Percentiles rank a stretch among this genome's conserved stretches.
These are phyloP conservation scores for Drepanosiphum platanoidis DNA, from an alignment of 2,888 invertebrate species.

Conservation along the genomic window DNA sequence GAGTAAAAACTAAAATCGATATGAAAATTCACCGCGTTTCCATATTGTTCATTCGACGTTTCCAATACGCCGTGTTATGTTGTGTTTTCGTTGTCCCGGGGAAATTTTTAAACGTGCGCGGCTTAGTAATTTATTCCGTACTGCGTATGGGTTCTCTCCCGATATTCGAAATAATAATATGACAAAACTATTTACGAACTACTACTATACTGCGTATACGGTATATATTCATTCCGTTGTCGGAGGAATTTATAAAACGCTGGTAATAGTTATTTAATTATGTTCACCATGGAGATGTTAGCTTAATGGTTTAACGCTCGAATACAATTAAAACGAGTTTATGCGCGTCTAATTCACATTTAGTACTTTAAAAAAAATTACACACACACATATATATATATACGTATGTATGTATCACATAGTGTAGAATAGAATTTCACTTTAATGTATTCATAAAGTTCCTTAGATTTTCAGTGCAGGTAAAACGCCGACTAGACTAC, in stretches of 20 bases:
- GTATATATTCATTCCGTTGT: neutral
- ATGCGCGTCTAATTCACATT: neutral
- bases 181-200: neutral
- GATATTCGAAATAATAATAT: no score
- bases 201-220: neutral
- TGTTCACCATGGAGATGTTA: neutral
- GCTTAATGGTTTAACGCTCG: slow-evolving; percentile 5
- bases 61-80: no score
- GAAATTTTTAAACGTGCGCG: no score
- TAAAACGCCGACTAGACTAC: neutral
- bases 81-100: no score
- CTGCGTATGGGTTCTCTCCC: no score
- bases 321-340: slow-evolving; percentile 25
- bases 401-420: no score
- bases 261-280: neutral
- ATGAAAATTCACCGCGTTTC: no score
- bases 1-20: neutral
- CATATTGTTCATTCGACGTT: no score
- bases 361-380: neutral
- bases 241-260: neutral
- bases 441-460: slow-evolving; percentile 37
- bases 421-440: neutral
- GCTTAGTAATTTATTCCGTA: no score
- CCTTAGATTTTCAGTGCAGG: neutral
- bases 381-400: no score